phyloP scores from a whole-genome alignment of 37 sponge, comb jelly and placozoan species.

The Aplysina aerophoba region DNA sequence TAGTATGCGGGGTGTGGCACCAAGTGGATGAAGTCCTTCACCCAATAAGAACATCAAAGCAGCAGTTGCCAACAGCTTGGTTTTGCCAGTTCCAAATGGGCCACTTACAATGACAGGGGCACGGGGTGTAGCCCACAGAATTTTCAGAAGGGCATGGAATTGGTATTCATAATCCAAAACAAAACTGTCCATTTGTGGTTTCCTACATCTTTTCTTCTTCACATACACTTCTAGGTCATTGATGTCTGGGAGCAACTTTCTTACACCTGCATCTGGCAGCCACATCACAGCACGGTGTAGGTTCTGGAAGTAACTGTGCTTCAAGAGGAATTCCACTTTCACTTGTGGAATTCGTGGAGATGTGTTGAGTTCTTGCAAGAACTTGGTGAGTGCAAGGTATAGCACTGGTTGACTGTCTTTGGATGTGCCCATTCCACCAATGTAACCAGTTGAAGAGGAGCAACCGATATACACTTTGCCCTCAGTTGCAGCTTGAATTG shows the following conservation, averaged over 20 bases:
- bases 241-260: background rate
- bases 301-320: slow-evolving; percentile 29
- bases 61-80: slow-evolving; percentile 34
- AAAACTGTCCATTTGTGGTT: background rate
- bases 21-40: too few relatives aligned
- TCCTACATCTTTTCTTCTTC: background rate
- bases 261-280: background rate
- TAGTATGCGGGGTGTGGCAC: background rate
- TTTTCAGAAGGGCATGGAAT: background rate
- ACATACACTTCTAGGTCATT: background rate
- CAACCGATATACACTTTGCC: background rate
- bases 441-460: background rate
- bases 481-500: slow-evolving; percentile 20
- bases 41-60: background rate
- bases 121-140: background rate
- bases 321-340: slow-evolving; percentile 10
- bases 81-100: slow-evolving; percentile 57
- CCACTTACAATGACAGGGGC: slow-evolving; percentile 35
- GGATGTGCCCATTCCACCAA: background rate
- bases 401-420: background rate
- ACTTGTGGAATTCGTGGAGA: background rate
- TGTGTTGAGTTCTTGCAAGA: background rate
- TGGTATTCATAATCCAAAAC: slow-evolving; percentile 30
- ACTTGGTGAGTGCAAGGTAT: background rate
- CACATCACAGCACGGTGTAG: slow-evolving; percentile 13